These are phyloP conservation scores for Augiades crinisus DNA, from an alignment of 2,888 invertebrate species.

Conservation along the genomic window DNA sequence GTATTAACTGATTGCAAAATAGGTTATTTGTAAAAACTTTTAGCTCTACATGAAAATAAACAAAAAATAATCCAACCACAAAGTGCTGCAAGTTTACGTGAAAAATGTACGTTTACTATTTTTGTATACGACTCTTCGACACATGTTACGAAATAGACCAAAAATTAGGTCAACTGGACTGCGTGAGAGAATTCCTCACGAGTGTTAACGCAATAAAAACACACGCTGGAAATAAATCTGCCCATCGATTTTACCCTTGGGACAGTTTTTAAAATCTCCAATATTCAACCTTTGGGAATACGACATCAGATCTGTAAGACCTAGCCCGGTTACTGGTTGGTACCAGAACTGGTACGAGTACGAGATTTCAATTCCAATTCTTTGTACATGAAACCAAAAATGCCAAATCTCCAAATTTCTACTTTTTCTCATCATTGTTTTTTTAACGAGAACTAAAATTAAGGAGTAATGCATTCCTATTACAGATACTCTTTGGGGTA, in stretches of 20 bases:
- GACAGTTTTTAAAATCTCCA: not conserved
- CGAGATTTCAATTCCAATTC: too few relatives aligned
- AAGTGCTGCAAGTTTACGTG: conserved; percentile 17
- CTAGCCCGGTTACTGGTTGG: too few relatives aligned
- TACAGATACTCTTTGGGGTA: too few relatives aligned
- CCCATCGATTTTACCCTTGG: not conserved
- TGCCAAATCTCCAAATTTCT: too few relatives aligned
- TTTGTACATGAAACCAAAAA: too few relatives aligned
- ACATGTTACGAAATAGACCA: conserved; percentile 52
- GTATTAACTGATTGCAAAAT: not conserved
- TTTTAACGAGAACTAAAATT: too few relatives aligned
- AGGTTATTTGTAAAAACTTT: too few relatives aligned
- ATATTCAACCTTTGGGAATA: not conserved
- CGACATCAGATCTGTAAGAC: too few relatives aligned
- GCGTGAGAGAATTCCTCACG: conserved; percentile 53
- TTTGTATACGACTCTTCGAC: conserved; percentile 35
- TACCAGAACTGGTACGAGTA: too few relatives aligned
- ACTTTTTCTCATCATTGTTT: too few relatives aligned
- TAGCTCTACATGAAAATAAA: too few relatives aligned
- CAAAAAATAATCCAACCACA: not conserved
- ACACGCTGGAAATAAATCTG: conserved; percentile 4
- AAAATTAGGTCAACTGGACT: conserved; percentile 56
- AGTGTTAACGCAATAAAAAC: conserved; percentile 27
- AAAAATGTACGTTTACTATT: conserved; percentile 21
- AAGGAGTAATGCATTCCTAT: too few relatives aligned